Evolutionary conservation across 2,888 invertebrate species (phyloP).

Genomic region (Temnothorax unifasciatus): DNA sequence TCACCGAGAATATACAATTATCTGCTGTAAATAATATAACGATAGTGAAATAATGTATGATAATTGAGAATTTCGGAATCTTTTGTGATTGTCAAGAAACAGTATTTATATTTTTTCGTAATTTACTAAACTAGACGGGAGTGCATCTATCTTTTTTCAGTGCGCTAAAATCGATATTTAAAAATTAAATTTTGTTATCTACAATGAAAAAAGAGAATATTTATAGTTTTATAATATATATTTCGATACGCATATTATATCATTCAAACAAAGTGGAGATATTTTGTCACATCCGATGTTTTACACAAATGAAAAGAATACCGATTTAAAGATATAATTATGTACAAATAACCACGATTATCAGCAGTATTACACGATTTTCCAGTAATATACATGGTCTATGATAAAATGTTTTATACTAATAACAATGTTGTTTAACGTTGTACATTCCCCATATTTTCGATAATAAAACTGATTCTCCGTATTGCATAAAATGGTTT

Average conservation of each 20-base stretch:
- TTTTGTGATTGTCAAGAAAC: neutral
- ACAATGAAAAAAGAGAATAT: neutral
- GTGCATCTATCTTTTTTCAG: neutral
- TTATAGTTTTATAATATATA: constrained; percentile 31
- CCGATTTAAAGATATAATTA: neutral
- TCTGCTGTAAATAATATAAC: constrained; percentile 11
- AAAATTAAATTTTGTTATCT: neutral
- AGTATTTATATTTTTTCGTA: constrained; percentile 29
- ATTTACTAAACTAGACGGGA: neutral
- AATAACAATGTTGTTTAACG: constrained; percentile 43
- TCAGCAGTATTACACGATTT: constrained; percentile 11
- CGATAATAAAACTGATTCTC: constrained; percentile 59
- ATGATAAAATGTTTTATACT: constrained; percentile 39
- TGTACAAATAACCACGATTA: constrained; percentile 19
- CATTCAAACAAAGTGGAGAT: neutral
- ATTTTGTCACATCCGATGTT: constrained; percentile 11
- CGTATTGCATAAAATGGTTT: neutral
- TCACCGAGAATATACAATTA: constrained; percentile 9
- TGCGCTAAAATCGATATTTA: neutral
- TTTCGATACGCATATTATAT: constrained; percentile 1
- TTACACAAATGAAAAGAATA: constrained; percentile 8
- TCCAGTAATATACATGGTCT: neutral
- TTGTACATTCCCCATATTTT: constrained; percentile 67
- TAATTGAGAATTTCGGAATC: constrained; percentile 11
- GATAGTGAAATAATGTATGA: constrained; percentile 4